phyloP scores from a whole-genome alignment of 2,888 invertebrate genomes.

The Andrena camellia region DNA sequence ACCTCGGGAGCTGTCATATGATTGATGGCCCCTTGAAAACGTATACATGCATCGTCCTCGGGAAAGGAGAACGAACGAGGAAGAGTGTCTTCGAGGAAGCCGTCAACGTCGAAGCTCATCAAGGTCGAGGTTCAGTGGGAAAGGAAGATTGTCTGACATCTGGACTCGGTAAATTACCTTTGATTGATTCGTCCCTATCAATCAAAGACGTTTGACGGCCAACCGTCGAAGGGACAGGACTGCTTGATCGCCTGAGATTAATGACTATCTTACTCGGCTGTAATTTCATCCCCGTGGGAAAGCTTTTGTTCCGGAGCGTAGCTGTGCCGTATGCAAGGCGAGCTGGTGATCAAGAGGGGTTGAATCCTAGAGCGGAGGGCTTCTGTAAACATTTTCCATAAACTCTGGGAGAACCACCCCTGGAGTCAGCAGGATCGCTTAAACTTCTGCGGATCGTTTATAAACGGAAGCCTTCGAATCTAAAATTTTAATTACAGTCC shows the following conservation, averaged over 20 bases:
- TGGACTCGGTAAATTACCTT: slow-evolving; percentile 5
- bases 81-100: not conserved
- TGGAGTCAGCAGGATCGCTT: not conserved
- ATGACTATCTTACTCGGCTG: not conserved
- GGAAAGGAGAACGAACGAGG: not conserved
- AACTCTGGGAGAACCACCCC: not conserved
- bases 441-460: not conserved
- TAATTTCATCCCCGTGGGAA: not conserved
- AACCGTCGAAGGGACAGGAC: not conserved
- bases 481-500: slow-evolving; percentile 1
- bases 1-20: not conserved
- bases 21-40: slow-evolving; percentile 20
- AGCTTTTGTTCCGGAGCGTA: not conserved
- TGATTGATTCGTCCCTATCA: slow-evolving; percentile 3
- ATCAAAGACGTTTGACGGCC: not conserved
- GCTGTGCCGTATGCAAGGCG: too few relatives aligned
- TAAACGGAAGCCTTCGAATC: not conserved
- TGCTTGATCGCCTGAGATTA: not conserved
- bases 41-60: slow-evolving; percentile 15
- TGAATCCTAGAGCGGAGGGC: not conserved
- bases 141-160: not conserved
- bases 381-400: too few relatives aligned
- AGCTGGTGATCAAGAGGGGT: too few relatives aligned
- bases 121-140: slow-evolving; percentile 16
- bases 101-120: slow-evolving; percentile 7